A percentile compares a stretch with the other conserved stretches of the same genome.
phyloP scores from a whole-genome alignment of 2,113 vertebrate genomes.

The Tachuris rubrigastra region DNA sequence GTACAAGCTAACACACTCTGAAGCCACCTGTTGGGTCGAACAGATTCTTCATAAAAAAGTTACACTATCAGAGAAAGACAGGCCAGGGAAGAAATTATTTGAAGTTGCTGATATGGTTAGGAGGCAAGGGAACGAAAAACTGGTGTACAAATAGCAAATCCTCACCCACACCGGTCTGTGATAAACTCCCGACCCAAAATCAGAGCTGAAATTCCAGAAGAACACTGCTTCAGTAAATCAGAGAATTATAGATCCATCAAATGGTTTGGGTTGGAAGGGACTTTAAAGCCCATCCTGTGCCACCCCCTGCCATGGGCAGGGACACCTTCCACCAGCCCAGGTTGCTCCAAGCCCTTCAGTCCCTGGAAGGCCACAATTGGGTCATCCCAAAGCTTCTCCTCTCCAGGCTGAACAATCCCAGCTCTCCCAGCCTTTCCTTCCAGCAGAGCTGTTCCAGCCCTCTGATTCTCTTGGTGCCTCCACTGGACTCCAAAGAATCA shows the following conservation, averaged over 20 bases:
- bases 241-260: not conserved
- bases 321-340: not conserved
- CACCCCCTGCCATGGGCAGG: not conserved
- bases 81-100: not conserved
- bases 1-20: not conserved
- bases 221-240: not conserved
- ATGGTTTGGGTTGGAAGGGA: not conserved
- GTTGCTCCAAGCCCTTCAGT: not conserved
- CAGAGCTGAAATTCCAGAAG: not conserved
- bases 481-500: not conserved
- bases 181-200: not conserved
- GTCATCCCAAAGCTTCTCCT: no score
- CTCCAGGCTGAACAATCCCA: not conserved
- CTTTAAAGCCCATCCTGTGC: not conserved
- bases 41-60: not conserved
- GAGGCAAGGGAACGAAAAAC: not conserved
- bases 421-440: not conserved
- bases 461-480: accelerated
- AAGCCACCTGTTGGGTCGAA: not conserved
- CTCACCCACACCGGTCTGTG: not conserved
- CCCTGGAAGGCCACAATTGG: not conserved
- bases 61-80: not conserved
- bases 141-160: not conserved
- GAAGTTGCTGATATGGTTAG: no score
- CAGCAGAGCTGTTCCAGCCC: no score